Evolutionary conservation across 2,113 vertebrate genomes (phyloP).

Genomic region (Lepus timidus): DNA sequence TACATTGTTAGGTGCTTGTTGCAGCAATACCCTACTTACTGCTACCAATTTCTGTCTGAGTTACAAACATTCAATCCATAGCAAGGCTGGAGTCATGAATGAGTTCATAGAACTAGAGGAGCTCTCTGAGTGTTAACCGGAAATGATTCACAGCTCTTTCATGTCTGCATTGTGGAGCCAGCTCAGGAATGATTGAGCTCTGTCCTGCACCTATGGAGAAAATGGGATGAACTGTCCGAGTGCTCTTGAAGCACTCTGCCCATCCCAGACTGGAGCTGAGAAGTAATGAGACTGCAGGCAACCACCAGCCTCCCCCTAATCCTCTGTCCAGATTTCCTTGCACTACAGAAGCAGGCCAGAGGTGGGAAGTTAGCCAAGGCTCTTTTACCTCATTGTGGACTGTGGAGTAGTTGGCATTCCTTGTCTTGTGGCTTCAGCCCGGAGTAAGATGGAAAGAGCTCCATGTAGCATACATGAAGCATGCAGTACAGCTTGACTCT

Average conservation of each 20-base stretch:
- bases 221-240: neutral
- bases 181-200: neutral
- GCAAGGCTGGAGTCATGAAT: neutral
- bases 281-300: neutral
- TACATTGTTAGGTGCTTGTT: neutral
- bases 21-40: neutral
- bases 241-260: neutral
- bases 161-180: neutral
- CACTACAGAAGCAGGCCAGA: accelerated
- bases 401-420: accelerated
- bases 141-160: too few relatives aligned
- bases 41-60: neutral
- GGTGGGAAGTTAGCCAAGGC: too few relatives aligned
- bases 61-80: neutral
- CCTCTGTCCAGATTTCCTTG: neutral
- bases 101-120: too few relatives aligned
- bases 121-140: neutral
- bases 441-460: neutral
- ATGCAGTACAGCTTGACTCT: neutral
- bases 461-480: neutral
- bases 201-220: neutral
- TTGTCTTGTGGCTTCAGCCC: neutral
- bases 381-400: neutral
- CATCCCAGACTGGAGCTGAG: neutral
- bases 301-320: too few relatives aligned